A percentile compares a stretch with the other conserved stretches of the same genome.
Conservation (phyloP, 2,797 vertebrate genomes). For the Spheniscus humboldti region DNA sequence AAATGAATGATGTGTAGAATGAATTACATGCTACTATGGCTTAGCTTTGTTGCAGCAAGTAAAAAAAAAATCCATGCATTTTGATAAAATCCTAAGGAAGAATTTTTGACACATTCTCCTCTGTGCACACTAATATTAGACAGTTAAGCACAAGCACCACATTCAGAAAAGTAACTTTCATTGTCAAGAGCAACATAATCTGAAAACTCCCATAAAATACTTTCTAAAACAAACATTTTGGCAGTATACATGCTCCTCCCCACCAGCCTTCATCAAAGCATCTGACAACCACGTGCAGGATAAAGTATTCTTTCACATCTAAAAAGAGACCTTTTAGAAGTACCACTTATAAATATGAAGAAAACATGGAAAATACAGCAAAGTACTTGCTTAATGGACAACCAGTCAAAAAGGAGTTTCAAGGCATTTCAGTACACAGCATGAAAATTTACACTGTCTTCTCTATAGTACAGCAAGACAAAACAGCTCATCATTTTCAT, state of each 20-base stretch:
- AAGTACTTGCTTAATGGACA: not conserved
- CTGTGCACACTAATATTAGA: not conserved
- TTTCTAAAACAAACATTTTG: not conserved
- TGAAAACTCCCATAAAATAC: not conserved
- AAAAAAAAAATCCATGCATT: not conserved
- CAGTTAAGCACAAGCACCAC: not conserved
- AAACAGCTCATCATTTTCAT: not conserved
- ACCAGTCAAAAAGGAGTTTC: not conserved
- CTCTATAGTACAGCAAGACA: not conserved
- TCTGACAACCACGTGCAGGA: not conserved
- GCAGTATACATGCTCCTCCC: not conserved
- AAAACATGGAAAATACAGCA: not conserved
- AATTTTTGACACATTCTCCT: not conserved
- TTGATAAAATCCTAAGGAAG: not conserved
- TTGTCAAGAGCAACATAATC: not conserved
- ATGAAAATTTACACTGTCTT: not conserved
- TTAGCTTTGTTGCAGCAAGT: not conserved
- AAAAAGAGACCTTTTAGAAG: not conserved
- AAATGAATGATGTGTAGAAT: not conserved
- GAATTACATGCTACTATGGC: fast-evolving
- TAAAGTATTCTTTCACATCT: not conserved
- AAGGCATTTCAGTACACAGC: not conserved
- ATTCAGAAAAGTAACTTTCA: not conserved
- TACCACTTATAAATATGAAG: not conserved
- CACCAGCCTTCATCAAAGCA: not conserved